Percentiles rank a stretch among this genome's conserved stretches.
These are phyloP conservation scores for Epirrita christyi DNA, from an alignment of 2,888 invertebrate genomes.

Conservation along the genomic window DNA sequence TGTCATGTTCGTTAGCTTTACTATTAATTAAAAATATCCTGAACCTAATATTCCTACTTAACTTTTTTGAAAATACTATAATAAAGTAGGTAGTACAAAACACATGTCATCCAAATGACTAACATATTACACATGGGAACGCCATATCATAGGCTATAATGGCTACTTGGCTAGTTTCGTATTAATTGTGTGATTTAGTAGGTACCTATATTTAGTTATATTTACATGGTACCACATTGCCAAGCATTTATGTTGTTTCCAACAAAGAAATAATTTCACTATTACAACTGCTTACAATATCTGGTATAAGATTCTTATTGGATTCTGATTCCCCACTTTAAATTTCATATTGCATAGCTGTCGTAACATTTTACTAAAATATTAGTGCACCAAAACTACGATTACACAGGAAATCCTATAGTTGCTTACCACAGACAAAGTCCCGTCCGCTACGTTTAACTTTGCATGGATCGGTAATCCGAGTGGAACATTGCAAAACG, in stretches of 20 bases:
- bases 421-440: conserved; percentile 56
- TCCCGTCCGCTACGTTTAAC: conserved; percentile 73
- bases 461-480: conserved; percentile 74
- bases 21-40: too few species aligned
- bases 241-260: conserved; percentile 7
- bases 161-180: too few species aligned
- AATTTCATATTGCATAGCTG: conserved; percentile 5
- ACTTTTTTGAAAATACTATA: background rate
- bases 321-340: conserved; percentile 4
- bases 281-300: background rate
- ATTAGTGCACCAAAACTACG: conserved; percentile 8
- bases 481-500: conserved; percentile 78
- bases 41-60: background rate
- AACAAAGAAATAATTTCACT: conserved; percentile 7
- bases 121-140: conserved; percentile 20
- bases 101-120: conserved; percentile 5
- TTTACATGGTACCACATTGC: conserved; percentile 14
- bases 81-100: background rate
- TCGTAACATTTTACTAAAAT: conserved; percentile 20
- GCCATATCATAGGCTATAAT: conserved; percentile 3
- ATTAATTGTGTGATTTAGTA: conserved; percentile 16
- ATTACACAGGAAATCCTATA: conserved; percentile 31
- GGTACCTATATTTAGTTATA: conserved; percentile 8
- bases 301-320: conserved; percentile 8
- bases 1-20: too few species aligned